Conservation (phyloP, 2,888 invertebrate species). For the Leucophenga montana region DNA sequence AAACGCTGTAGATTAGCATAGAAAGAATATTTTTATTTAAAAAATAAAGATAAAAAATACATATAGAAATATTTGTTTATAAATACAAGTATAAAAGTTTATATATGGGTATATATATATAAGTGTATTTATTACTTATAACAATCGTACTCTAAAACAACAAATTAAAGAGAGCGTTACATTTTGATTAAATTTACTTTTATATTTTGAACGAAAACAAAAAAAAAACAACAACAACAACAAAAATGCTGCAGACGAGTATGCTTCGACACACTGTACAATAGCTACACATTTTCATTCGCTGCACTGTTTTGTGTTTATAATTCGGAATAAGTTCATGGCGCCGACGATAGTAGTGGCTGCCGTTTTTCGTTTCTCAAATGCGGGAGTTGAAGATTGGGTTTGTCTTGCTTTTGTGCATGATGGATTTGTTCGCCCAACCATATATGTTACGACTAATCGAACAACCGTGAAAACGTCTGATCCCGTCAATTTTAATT, state of each 20-base stretch:
- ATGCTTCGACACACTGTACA: too few relatives aligned
- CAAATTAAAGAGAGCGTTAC: too few relatives aligned
- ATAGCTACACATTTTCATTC: background rate
- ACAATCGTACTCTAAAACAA: too few relatives aligned
- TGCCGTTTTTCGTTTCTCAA: accelerated
- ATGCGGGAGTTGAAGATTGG: constrained; percentile 66
- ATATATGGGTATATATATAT: too few relatives aligned
- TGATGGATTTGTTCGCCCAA: constrained; percentile 66
- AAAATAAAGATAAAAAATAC: background rate
- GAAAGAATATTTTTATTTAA: background rate
- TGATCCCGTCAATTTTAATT: constrained; percentile 56
- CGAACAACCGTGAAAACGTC: constrained; percentile 64
- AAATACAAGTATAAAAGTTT: too few relatives aligned
- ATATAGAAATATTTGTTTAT: too few relatives aligned
- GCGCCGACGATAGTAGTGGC: background rate
- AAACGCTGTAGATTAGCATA: background rate
- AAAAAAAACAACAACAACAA: too few relatives aligned
- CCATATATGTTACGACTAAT: constrained; percentile 61
- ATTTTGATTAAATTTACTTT: too few relatives aligned
- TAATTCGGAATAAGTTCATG: constrained; percentile 11
- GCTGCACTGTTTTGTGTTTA: background rate
- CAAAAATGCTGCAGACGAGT: too few relatives aligned
- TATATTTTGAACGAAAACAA: too few relatives aligned
- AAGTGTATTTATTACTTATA: too few relatives aligned
- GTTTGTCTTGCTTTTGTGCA: constrained; percentile 57